These are phyloP conservation scores for Lepus oiostolus DNA, from an alignment of 2,797 vertebrate genomes.

Conservation along the genomic window DNA sequence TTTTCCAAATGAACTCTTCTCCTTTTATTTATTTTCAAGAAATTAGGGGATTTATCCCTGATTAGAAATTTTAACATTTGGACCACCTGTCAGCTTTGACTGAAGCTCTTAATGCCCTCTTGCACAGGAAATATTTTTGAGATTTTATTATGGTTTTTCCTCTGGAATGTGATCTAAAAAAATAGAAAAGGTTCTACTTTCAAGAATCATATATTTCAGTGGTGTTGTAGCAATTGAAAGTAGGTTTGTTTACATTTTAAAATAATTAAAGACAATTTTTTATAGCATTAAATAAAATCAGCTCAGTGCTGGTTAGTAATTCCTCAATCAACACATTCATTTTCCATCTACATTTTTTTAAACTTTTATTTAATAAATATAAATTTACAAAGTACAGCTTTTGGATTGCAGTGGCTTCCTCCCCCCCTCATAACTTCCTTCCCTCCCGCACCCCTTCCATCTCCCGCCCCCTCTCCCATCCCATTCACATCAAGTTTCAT, in stretches of 20 bases:
- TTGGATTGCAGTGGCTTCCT: too few relatives aligned
- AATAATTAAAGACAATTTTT: not conserved
- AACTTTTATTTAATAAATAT: too few relatives aligned
- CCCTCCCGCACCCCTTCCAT: too few relatives aligned
- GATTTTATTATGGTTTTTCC: not conserved
- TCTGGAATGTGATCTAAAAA: not conserved
- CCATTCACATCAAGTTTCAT: too few relatives aligned
- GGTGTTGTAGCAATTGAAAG: not conserved
- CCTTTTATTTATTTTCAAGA: slow-evolving; percentile 3
- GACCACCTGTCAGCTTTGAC: not conserved
- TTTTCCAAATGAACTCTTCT: not conserved
- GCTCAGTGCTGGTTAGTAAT: not conserved
- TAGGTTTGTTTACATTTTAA: not conserved
- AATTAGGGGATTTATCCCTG: not conserved
- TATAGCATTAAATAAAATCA: slow-evolving; percentile 7
- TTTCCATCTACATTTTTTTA: not conserved
- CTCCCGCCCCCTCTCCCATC: too few relatives aligned
- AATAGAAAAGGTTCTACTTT: not conserved
- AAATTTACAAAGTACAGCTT: too few relatives aligned
- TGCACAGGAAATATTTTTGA: not conserved
- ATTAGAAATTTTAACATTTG: not conserved
- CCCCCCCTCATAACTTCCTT: too few relatives aligned
- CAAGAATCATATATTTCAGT: not conserved
- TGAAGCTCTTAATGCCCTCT: not conserved
- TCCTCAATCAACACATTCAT: not conserved